A percentile compares a stretch with the other conserved stretches of the same genome.
Conservation (phyloP, 2,888 invertebrate genomes). For the Mimumesa dahlbomi region DNA sequence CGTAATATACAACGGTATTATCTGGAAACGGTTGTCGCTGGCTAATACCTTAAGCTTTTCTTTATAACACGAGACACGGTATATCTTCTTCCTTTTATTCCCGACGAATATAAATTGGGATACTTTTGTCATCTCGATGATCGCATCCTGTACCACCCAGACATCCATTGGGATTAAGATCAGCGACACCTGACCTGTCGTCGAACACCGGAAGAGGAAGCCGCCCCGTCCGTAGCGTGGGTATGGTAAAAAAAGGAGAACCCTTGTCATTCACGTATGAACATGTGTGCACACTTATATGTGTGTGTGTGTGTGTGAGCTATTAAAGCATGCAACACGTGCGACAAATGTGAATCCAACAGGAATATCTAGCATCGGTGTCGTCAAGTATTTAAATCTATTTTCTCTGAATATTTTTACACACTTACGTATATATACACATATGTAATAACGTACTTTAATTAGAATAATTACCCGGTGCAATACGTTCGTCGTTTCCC, state of each 20-base stretch:
- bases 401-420: too few relatives aligned
- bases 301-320: slow-evolving; percentile 57
- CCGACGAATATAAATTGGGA: slow-evolving; percentile 34
- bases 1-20: slow-evolving; percentile 2
- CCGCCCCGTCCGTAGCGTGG: slow-evolving; percentile 34
- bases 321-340: slow-evolving; percentile 54
- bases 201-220: slow-evolving; percentile 68
- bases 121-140: slow-evolving; percentile 44
- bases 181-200: slow-evolving; percentile 64
- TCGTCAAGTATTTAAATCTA: too few relatives aligned
- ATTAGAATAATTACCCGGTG: neutral
- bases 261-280: slow-evolving; percentile 48
- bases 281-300: slow-evolving; percentile 57
- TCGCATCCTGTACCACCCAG: slow-evolving; percentile 62
- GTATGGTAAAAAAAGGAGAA: slow-evolving; percentile 37
- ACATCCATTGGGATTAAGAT: slow-evolving; percentile 60
- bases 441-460: too few relatives aligned
- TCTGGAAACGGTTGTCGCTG: slow-evolving; percentile 8
- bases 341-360: slow-evolving; percentile 51
- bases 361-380: too few relatives aligned
- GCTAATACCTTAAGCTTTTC: neutral
- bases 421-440: too few relatives aligned
- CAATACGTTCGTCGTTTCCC: neutral
- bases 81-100: slow-evolving; percentile 11
- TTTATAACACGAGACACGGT: slow-evolving; percentile 1